phyloP scores from a whole-genome alignment of 2,888 invertebrate genomes.

The Orthosia cruda region DNA sequence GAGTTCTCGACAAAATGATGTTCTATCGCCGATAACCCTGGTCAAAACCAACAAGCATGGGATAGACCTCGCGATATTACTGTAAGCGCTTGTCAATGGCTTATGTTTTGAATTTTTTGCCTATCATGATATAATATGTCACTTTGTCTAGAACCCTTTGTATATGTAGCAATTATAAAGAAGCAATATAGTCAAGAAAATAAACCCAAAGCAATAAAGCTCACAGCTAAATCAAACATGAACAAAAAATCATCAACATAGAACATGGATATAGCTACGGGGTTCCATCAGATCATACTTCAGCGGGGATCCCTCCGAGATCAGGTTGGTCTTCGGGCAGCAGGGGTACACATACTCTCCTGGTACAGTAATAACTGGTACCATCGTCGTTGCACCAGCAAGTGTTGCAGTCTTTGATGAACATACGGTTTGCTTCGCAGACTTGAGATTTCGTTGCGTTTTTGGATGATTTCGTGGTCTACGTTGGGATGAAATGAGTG shows the following conservation, averaged over 20 bases:
- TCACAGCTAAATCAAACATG: neutral
- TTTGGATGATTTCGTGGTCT: slow-evolving; percentile 69
- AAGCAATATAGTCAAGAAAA: slow-evolving; percentile 14
- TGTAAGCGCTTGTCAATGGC: too few relatives aligned
- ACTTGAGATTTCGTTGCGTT: slow-evolving; percentile 77
- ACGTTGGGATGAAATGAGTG: slow-evolving; percentile 41
- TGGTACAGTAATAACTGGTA: slow-evolving; percentile 89
- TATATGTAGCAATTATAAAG: slow-evolving; percentile 4
- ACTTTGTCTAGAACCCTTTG: too few relatives aligned
- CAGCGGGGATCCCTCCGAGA: slow-evolving; percentile 74
- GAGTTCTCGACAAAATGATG: too few relatives aligned
- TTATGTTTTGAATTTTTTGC: too few relatives aligned
- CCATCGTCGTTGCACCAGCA: slow-evolving; percentile 90
- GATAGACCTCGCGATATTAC: too few relatives aligned
- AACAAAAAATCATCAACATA: slow-evolving; percentile 7
- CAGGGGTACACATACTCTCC: slow-evolving; percentile 83
- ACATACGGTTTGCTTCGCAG: slow-evolving; percentile 87
- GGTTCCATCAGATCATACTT: slow-evolving; percentile 71
- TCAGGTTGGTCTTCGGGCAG: slow-evolving; percentile 76
- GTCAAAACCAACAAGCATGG: too few relatives aligned
- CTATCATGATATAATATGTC: too few relatives aligned
- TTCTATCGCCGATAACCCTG: too few relatives aligned
- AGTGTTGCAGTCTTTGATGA: slow-evolving; percentile 89
- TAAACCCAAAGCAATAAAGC: neutral
- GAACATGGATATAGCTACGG: slow-evolving; percentile 16